A percentile compares a stretch with the other conserved stretches of the same genome.
These are phyloP conservation scores for Sesia bembeciformis DNA, from an alignment of 2,888 invertebrate species.

Conservation along the genomic window DNA sequence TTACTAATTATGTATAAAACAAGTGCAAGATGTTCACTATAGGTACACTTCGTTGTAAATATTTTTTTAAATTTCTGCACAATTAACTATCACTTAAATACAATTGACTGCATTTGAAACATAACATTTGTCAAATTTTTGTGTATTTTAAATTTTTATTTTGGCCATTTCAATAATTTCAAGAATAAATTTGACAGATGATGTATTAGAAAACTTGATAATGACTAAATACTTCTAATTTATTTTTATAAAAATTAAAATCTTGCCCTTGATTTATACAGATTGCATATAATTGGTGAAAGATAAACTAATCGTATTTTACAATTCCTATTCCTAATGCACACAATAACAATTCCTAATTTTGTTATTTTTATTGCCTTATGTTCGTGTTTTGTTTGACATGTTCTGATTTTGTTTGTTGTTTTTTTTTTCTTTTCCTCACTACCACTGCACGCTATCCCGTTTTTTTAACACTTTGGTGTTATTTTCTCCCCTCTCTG, in stretches of 20 bases:
- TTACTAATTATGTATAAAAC: conserved; percentile 39
- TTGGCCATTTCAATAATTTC: too few species aligned
- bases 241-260: background rate
- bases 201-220: too few species aligned
- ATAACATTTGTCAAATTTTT: too few species aligned
- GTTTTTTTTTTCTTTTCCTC: conserved; percentile 67
- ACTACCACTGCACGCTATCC: conserved; percentile 67
- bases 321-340: conserved; percentile 65
- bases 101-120: too few species aligned
- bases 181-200: too few species aligned
- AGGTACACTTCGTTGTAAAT: background rate
- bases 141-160: too few species aligned
- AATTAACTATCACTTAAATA: too few species aligned
- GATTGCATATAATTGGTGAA: conserved; percentile 53
- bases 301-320: conserved; percentile 67
- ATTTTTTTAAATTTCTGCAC: background rate
- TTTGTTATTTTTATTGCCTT: conserved; percentile 41
- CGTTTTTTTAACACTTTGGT: conserved; percentile 54
- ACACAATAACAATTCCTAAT: conserved; percentile 44
- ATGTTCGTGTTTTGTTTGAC: conserved; percentile 62
- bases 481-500: conserved; percentile 51
- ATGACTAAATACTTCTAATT: too few species aligned
- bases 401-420: conserved; percentile 72
- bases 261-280: conserved; percentile 57
- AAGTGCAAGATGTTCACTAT: conserved; percentile 34